A percentile compares a stretch with the other conserved stretches of the same genome.
These are phyloP conservation scores for Alectura lathami DNA, from an alignment of 2,113 vertebrate genomes.

Conservation along the genomic window DNA sequence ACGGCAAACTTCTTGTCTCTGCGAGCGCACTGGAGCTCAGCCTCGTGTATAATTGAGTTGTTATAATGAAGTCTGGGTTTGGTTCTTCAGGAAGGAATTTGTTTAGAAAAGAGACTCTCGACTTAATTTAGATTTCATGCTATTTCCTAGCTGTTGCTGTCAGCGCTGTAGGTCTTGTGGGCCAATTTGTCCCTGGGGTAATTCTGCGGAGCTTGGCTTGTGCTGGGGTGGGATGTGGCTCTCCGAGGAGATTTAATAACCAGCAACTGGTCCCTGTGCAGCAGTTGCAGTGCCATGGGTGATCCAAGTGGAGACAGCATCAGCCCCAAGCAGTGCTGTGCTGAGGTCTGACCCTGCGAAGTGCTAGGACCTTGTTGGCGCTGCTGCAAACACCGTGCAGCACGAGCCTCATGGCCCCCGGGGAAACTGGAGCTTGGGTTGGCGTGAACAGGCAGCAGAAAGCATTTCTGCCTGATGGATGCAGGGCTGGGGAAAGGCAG, in stretches of 20 bases:
- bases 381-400: background rate
- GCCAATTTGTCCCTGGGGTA: background rate
- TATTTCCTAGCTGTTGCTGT: background rate
- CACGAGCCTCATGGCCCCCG: background rate
- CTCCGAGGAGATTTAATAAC: background rate
- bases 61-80: slow-evolving; percentile 55
- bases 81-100: slow-evolving; percentile 49
- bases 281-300: background rate
- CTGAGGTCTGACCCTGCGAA: background rate
- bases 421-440: accelerated
- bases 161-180: background rate
- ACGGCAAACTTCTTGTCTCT: background rate
- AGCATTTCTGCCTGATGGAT: background rate
- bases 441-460: background rate
- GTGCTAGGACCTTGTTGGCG: accelerated
- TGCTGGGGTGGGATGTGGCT: background rate
- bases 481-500: background rate
- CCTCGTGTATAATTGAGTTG: slow-evolving; percentile 71
- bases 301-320: background rate
- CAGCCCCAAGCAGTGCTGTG: background rate
- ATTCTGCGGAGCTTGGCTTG: background rate
- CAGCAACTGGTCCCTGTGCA: background rate
- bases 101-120: slow-evolving; percentile 30
- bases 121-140: slow-evolving; percentile 62
- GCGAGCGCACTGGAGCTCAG: slow-evolving; percentile 24